Evolutionary conservation across 1,140 invertebrate genomes (phyloP).

Genomic region (Cyclina sinensis): DNA sequence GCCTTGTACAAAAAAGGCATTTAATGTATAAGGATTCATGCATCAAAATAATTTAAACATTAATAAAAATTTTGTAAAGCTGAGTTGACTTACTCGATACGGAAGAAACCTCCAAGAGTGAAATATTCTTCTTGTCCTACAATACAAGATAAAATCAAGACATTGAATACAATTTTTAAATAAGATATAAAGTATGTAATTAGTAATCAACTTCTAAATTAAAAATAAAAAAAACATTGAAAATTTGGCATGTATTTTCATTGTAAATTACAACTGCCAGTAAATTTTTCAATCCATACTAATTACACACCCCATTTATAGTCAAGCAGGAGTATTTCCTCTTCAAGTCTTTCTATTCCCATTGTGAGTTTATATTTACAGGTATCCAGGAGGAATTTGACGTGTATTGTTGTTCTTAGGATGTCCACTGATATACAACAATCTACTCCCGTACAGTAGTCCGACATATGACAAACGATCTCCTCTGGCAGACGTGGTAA

Average conservation of each 20-base stretch:
- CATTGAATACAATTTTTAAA: too few relatives aligned
- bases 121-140: slow-evolving; percentile 27
- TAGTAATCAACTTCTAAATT: too few relatives aligned
- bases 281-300: too few relatives aligned
- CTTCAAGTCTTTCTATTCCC: slow-evolving; percentile 68
- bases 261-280: too few relatives aligned
- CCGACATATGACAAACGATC: slow-evolving; percentile 55
- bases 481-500: slow-evolving; percentile 62
- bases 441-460: slow-evolving; percentile 65
- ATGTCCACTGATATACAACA: slow-evolving; percentile 65
- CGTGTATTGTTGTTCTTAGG: slow-evolving; percentile 61
- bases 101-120: slow-evolving; percentile 29
- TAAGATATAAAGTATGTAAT: too few relatives aligned
- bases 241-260: too few relatives aligned
- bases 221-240: too few relatives aligned
- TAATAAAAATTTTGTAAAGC: too few relatives aligned
- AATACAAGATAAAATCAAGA: too few relatives aligned
- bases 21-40: too few relatives aligned
- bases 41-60: too few relatives aligned
- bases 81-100: slow-evolving; percentile 25
- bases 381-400: slow-evolving; percentile 64
- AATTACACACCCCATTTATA: slow-evolving; percentile 66
- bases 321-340: slow-evolving; percentile 43
- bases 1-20: too few relatives aligned
- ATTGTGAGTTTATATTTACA: slow-evolving; percentile 65